Percentiles rank a stretch among this genome's conserved stretches.
Evolutionary conservation across 2,888 invertebrate genomes (phyloP).

Genomic region (Crioceris asparagi): DNA sequence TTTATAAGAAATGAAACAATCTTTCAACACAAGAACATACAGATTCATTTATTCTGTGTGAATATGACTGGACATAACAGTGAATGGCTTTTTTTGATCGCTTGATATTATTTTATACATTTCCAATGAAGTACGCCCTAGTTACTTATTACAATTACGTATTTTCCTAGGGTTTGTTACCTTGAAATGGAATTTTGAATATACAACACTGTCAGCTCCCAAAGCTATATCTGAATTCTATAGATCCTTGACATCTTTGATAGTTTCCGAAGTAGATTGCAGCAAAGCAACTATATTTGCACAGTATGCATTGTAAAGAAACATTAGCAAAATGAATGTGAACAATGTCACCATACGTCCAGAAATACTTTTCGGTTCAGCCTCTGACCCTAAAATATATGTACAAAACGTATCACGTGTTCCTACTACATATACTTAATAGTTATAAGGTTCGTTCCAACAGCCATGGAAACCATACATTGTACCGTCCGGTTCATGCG

Average conservation of each 20-base stretch:
- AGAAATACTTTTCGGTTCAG: constrained; percentile 36
- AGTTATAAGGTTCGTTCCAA: constrained; percentile 21
- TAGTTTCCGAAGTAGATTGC: constrained; percentile 48
- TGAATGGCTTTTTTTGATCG: too few species aligned
- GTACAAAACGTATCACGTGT: constrained; percentile 35
- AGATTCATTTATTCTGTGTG: too few species aligned
- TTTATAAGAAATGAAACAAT: too few species aligned
- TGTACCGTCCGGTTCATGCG: too few species aligned
- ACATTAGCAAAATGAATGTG: constrained; percentile 38
- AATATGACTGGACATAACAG: too few species aligned
- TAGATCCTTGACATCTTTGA: constrained; percentile 44
- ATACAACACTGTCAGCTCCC: neutral
- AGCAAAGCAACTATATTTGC: constrained; percentile 56
- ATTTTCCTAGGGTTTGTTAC: too few species aligned
- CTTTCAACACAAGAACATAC: too few species aligned
- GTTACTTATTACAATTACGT: too few species aligned
- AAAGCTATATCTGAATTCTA: constrained; percentile 8
- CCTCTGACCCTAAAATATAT: constrained; percentile 28
- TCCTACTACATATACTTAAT: constrained; percentile 32
- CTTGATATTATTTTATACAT: too few species aligned
- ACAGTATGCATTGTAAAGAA: constrained; percentile 52
- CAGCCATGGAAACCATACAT: constrained; percentile 9
- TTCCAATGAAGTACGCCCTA: too few species aligned
- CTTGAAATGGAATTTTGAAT: neutral
- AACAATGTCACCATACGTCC: constrained; percentile 35